Evolutionary conservation across 2,113 vertebrate species (phyloP).

Genomic region (Nothobranchius kuhntae): DNA sequence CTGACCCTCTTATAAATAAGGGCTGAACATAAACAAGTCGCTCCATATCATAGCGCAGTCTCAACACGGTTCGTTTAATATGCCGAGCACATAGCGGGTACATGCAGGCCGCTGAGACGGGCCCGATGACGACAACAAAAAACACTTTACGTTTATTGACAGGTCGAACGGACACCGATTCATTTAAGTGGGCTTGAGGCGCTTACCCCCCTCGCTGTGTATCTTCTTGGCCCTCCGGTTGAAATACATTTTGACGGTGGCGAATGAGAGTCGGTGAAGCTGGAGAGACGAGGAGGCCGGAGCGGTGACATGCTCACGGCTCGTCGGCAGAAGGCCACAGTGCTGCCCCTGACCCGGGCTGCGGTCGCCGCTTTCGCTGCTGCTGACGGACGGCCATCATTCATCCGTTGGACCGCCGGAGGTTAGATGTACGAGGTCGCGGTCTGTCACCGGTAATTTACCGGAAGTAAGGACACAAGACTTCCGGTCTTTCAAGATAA

Average conservation of each 20-base stretch:
- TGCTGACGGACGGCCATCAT: constrained; percentile 50
- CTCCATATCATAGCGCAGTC: constrained; percentile 57
- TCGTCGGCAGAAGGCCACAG: constrained; percentile 39
- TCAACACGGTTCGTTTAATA: constrained; percentile 35
- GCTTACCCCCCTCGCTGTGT: constrained; percentile 83
- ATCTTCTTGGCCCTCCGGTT: constrained; percentile 83
- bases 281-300: constrained; percentile 44
- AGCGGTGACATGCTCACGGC: constrained; percentile 73
- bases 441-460: neutral
- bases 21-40: constrained; percentile 26
- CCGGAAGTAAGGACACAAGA: rapidly evolving
- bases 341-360: constrained; percentile 31
- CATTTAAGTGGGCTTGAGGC: neutral
- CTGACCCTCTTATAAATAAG: constrained; percentile 12
- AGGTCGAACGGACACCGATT: neutral
- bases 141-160: neutral
- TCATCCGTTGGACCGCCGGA: constrained; percentile 18
- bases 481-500: constrained; percentile 58
- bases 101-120: constrained; percentile 32
- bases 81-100: constrained; percentile 48
- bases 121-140: neutral
- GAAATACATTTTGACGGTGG: constrained; percentile 80
- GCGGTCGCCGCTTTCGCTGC: constrained; percentile 34
- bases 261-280: constrained; percentile 43
- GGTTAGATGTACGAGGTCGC: constrained; percentile 9